These are phyloP conservation scores for Acrossocheilus fasciatus DNA, from an alignment of 2,797 vertebrate species.

Conservation along the genomic window DNA sequence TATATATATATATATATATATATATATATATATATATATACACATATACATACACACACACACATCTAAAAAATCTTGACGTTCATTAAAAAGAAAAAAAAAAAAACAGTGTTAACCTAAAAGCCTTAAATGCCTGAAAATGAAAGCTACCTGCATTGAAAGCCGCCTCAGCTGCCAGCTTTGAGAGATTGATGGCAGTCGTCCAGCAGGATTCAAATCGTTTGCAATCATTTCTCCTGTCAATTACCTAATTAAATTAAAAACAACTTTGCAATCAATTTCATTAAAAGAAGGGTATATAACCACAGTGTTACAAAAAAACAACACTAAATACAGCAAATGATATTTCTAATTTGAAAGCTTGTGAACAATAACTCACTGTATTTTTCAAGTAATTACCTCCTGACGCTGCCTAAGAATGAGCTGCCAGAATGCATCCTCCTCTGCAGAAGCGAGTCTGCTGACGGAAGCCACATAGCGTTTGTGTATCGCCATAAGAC, in stretches of 20 bases:
- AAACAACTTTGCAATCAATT: not conserved
- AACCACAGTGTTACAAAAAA: not conserved
- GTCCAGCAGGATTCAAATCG: constrained; percentile 82
- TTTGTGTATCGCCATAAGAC: constrained; percentile 81
- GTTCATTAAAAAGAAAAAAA: not conserved
- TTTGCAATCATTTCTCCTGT: constrained; percentile 77
- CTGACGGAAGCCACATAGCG: constrained; percentile 78
- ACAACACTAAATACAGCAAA: not conserved
- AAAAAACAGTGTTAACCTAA: not conserved
- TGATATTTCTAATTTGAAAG: not conserved
- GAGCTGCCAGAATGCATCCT: constrained; percentile 84
- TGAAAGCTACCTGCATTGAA: constrained; percentile 80
- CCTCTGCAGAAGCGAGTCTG: constrained; percentile 80
- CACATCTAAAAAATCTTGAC: not conserved
- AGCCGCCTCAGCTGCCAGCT: constrained; percentile 85
- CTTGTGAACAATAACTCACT: not conserved
- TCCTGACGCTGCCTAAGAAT: constrained; percentile 83
- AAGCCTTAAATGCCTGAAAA: not conserved
- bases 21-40: too few species aligned
- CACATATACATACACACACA: not conserved
- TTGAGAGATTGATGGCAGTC: constrained; percentile 80
- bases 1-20: too few species aligned
- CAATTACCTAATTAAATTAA: constrained; percentile 72
- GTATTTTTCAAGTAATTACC: constrained; percentile 67
- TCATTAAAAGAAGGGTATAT: not conserved